A percentile compares a stretch with the other conserved stretches of the same genome.
Conservation (phyloP, 2,888 invertebrate genomes). For the Strigamia transsilvanica region DNA sequence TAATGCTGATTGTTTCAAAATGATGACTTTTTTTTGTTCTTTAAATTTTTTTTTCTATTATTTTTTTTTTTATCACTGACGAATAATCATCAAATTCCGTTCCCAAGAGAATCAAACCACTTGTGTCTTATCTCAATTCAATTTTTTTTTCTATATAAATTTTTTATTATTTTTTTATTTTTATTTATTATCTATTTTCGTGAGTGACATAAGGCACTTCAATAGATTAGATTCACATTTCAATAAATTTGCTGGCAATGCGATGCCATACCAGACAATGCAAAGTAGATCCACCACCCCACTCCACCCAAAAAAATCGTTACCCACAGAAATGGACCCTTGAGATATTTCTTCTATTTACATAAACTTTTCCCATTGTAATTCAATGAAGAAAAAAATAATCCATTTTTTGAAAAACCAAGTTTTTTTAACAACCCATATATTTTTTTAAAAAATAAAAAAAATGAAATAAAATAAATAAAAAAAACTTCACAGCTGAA, state of each 20-base stretch:
- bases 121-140: slow-evolving; percentile 32
- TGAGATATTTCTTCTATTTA: not conserved
- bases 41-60: no score
- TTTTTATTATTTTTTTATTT: not conserved
- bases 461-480: not conserved
- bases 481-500: not conserved
- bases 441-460: not conserved
- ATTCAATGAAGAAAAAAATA: not conserved
- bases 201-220: slow-evolving; percentile 47
- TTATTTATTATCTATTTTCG: slow-evolving; percentile 42
- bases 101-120: slow-evolving; percentile 49
- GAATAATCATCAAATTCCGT: slow-evolving; percentile 49
- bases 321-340: not conserved
- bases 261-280: not conserved
- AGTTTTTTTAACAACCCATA: no score
- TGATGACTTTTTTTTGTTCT: not conserved
- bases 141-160: slow-evolving; percentile 3
- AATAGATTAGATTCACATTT: slow-evolving; percentile 42
- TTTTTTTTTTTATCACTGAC: slow-evolving; percentile 30
- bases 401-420: no score
- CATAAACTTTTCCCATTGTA: not conserved
- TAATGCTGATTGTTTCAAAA: slow-evolving; percentile 45
- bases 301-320: not conserved
- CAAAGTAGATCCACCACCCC: not conserved
- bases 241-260: slow-evolving; percentile 18